Evolutionary conservation across 1,140 invertebrate species (phyloP), one percentile per base, ranked within the genome.

Genomic region (Euglossa dilemma): DNA sequence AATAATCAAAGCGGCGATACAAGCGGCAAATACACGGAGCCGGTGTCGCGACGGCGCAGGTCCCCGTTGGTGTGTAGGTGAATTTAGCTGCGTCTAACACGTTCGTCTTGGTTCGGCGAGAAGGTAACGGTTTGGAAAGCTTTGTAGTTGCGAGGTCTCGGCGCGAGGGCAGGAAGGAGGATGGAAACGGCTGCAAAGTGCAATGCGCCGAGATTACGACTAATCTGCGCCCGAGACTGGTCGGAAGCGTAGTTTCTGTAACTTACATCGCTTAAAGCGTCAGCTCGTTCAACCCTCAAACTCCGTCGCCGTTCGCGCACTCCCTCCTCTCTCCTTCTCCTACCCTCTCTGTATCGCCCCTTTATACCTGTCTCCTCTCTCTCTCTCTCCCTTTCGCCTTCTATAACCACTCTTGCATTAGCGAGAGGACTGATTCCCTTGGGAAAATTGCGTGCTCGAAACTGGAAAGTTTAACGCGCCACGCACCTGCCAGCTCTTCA

Each of bases 191-290:
- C 72, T 85, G 74, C 64, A 80, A 81, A 89, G 86, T 84, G 88
- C 86, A 88, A 83, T 83, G 89, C 85, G 83, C 86, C 86, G 82
- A 90, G 87, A 90, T 90, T 90, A 90, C 87, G 88, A 90, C 88
- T 90, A 90, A 90, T 90, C 87, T 90, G 70, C 89, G 77, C 80
- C 74, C 82, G 78, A 87, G 83, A 90, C 90, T 82, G 82, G 78
- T 88, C 83, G 78, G 70, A 82, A 89, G 79, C 79, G 89, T 83
- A 87, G 76, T 87, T 87, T 86, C 85, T 87, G 81, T 90, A 89
- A 89, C 82, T 90, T 90, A 90, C 85, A 84, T 89, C 85, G 89
- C 85, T 90, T 89, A 90, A 87, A 90, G 80, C 86, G 84, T 89
- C 89, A 87, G 81, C 78, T 84, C 79, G 82, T 89, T 84, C 82